A percentile compares a stretch with the other conserved stretches of the same genome.
phyloP scores from a whole-genome alignment of 1,140 invertebrate genomes.

The Papilio helenus region DNA sequence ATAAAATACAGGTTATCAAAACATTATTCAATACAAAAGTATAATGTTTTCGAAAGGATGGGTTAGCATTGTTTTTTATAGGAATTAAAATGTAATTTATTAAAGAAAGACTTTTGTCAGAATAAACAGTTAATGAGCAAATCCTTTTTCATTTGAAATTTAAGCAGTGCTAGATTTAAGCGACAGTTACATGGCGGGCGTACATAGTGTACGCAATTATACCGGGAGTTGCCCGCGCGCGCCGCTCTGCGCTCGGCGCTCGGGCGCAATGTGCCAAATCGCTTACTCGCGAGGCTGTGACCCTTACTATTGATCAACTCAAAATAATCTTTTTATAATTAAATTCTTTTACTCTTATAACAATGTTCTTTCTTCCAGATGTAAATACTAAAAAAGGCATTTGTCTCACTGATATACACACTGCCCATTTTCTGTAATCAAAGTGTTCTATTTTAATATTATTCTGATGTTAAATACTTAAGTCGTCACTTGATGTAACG shows the following conservation, averaged over 20 bases:
- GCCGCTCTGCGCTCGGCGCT: slow-evolving; percentile 27
- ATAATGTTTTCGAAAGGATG: background rate
- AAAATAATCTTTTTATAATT: too few relatives aligned
- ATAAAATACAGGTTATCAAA: background rate
- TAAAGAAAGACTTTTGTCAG: slow-evolving; percentile 5
- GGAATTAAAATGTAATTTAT: background rate
- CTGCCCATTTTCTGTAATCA: too few relatives aligned
- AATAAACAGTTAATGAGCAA: slow-evolving; percentile 15
- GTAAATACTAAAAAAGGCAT: too few relatives aligned
- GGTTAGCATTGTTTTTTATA: too few relatives aligned
- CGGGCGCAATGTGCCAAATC: slow-evolving; percentile 78
- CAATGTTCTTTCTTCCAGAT: too few relatives aligned
- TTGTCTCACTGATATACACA: too few relatives aligned
- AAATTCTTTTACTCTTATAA: too few relatives aligned
- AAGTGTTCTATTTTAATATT: too few relatives aligned
- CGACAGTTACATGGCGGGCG: slow-evolving; percentile 35
- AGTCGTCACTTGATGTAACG: too few relatives aligned
- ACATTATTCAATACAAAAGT: background rate
- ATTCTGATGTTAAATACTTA: too few relatives aligned
- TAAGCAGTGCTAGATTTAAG: slow-evolving; percentile 36
- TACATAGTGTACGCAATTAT: slow-evolving; percentile 47
- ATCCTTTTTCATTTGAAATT: slow-evolving; percentile 33
- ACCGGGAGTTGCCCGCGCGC: slow-evolving; percentile 51
- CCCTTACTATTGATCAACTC: slow-evolving; percentile 48
- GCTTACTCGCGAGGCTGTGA: slow-evolving; percentile 67